Conservation (phyloP, 1,140 invertebrate species). For the Calliopsis andreniformis region DNA sequence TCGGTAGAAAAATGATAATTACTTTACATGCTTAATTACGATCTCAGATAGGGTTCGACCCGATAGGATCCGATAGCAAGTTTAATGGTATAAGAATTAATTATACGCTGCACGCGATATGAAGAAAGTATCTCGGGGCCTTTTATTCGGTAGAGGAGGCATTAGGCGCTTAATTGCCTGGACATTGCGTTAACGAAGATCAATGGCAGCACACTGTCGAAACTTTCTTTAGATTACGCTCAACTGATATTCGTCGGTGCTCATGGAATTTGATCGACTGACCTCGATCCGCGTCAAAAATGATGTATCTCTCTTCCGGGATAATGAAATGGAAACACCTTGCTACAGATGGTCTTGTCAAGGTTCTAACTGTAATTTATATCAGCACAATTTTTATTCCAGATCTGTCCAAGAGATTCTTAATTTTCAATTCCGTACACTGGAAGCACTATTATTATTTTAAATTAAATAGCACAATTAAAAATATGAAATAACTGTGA, state of each 20-base stretch:
- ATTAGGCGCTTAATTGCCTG: constrained; percentile 49
- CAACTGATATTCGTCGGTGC: constrained; percentile 2
- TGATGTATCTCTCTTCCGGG: no score
- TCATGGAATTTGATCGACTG: constrained; percentile 9
- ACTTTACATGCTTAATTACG: constrained; percentile 53
- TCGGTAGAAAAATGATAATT: constrained; percentile 47
- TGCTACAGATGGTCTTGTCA: not conserved
- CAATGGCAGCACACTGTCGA: constrained; percentile 3
- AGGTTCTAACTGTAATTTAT: no score
- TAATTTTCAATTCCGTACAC: no score
- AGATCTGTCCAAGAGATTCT: no score
- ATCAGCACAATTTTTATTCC: no score
- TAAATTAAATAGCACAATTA: no score
- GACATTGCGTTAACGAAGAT: constrained; percentile 48
- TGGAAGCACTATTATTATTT: no score
- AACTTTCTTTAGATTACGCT: not conserved
- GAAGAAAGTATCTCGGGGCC: constrained; percentile 46
- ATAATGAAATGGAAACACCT: not conserved
- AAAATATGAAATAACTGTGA: no score
- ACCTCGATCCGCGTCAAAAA: not conserved
- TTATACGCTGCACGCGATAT: constrained; percentile 46
- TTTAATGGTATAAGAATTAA: constrained; percentile 55
- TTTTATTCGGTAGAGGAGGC: constrained; percentile 28
- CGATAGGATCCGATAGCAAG: constrained; percentile 36
- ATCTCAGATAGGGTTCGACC: not conserved